Conservation (phyloP, 2,113 vertebrate species). For the Siniperca knerii region DNA sequence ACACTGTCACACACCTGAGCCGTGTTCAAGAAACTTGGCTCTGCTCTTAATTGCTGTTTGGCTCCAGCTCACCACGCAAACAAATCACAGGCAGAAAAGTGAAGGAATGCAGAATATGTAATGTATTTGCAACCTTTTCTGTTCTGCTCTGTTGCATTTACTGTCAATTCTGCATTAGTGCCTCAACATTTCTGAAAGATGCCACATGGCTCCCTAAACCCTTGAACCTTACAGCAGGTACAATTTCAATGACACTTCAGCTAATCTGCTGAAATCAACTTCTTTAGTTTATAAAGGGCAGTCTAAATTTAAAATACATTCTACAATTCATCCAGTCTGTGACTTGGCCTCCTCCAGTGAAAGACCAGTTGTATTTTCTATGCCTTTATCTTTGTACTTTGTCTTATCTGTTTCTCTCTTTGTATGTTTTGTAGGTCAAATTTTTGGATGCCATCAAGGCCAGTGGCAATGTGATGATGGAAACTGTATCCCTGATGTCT, state of each 20-base stretch:
- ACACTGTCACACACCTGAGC: not conserved
- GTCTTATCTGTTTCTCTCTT: not conserved
- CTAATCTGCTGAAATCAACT: not conserved
- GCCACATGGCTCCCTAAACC: not conserved
- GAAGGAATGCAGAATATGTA: not conserved
- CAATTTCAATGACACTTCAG: not conserved
- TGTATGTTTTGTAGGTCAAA: slow-evolving; percentile 53
- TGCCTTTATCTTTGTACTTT: not conserved
- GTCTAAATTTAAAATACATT: not conserved
- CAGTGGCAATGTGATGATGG: slow-evolving; percentile 93
- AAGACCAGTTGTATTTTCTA: not conserved
- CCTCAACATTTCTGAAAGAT: no score
- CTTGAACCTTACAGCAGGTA: not conserved
- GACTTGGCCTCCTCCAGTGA: not conserved
- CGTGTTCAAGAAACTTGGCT: not conserved
- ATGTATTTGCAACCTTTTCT: no score
- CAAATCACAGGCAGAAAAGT: not conserved
- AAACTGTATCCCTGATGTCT: slow-evolving; percentile 83
- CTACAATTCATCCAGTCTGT: not conserved
- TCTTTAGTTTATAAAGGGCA: rapidly evolving
- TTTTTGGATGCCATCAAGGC: slow-evolving; percentile 52
- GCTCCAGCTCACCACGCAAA: not conserved
- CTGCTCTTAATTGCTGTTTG: no score
- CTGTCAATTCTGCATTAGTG: not conserved
- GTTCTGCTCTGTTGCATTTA: no score